Base-by-base conservation (phyloP, 2,888 invertebrate species). In the Pristionchus exspectatus region DNA sequence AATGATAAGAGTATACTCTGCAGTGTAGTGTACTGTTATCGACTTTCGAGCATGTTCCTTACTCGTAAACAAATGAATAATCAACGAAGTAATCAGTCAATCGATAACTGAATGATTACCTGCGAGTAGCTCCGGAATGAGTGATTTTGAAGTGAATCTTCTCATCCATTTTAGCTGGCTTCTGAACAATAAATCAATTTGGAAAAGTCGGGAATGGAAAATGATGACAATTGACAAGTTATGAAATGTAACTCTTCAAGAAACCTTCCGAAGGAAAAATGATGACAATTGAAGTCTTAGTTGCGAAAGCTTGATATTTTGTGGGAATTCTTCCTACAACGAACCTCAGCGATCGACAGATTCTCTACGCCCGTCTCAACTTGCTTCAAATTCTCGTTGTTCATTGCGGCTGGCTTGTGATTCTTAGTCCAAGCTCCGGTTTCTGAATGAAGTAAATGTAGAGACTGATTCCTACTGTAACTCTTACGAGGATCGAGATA, bases 61-160 rank as follows among this genome's bases (percentile, higher is more conserved):
- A 30, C 44, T 77, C 0, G 77, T 44, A 14, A 77, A 38, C 33
- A 27, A 30, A 5, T 21, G 72, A 72, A 72, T 33, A 33, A n/a
- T n/a, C n/a, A n/a, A n/a, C n/a, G n/a, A n/a, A 56, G 16, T 72
- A 72, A 33, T 72, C 77, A 21, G 30, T 1, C 30, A 5, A 83
- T 10, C 16, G 10, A 50, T 50, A 50, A 38, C 3, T 3, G 3
- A 81, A 50, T 50, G 12, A 27, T 81, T 12, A 85, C 84, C 84
- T 56, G 12, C 84, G 30, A 30, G 84, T 85, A 24, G 38, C 84
- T 59, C 84, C 84, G 0, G 30, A 30, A 85, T 56, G 56, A 7
- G 59, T 85, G 30, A 85, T 56, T 59, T 85, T 85, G 84, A 85
- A 85, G 59, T 85, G 84, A 33, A 59, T 21, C 59, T 85, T 85